phyloP scores from a whole-genome alignment of 1,140 invertebrate species.

The Heliconius melpomene region DNA sequence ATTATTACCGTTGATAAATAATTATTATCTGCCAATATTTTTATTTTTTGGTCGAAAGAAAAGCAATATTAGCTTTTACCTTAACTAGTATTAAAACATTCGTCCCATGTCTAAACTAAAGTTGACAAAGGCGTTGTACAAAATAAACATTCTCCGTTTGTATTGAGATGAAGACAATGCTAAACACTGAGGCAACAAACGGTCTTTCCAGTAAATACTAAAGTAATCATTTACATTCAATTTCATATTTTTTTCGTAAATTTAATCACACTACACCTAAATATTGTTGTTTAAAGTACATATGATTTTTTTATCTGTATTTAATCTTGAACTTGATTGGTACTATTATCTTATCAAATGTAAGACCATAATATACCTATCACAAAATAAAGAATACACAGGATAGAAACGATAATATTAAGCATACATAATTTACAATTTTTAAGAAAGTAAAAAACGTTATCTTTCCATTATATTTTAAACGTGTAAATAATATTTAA shows the following conservation, averaged over 20 bases:
- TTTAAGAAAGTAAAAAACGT: background rate
- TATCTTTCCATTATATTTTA: background rate
- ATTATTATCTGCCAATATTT: too few relatives aligned
- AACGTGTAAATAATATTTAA: background rate
- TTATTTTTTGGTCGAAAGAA: too few relatives aligned
- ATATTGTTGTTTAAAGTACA: background rate
- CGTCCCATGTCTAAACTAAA: background rate
- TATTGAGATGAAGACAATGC: conserved; percentile 2
- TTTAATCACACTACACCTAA: background rate
- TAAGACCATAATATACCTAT: background rate
- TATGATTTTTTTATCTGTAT: conserved; percentile 13
- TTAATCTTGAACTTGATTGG: conserved; percentile 25
- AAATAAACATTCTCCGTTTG: conserved; percentile 1
- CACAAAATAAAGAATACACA: background rate
- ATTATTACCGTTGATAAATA: too few relatives aligned
- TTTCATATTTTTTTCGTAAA: too few relatives aligned
- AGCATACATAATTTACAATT: background rate
- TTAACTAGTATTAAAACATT: background rate
- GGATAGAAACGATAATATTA: background rate
- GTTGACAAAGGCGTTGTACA: background rate
- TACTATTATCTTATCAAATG: conserved; percentile 15
- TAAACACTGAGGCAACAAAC: background rate
- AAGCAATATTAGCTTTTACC: background rate
- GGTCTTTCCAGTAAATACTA: background rate
- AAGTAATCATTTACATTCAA: background rate